phyloP scores from a whole-genome alignment of 2,888 invertebrate species.

The Sycophila texana region DNA sequence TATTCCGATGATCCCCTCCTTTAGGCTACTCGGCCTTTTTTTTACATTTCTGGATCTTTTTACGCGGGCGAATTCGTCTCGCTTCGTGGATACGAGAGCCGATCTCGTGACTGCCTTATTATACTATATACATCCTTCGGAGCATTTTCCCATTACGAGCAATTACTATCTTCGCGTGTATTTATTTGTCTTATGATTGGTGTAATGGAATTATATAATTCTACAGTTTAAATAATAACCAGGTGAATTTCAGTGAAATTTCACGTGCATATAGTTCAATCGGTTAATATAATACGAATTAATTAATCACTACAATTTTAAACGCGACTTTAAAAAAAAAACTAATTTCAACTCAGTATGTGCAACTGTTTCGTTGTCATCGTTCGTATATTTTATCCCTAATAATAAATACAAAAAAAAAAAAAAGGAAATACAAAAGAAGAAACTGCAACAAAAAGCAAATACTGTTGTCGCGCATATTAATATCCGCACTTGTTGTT shows the following conservation, averaged over 20 bases:
- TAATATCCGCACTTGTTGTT: slow-evolving; percentile 20
- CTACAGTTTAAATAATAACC: slow-evolving; percentile 14
- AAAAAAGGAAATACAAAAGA: background rate
- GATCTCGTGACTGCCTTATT: slow-evolving; percentile 44
- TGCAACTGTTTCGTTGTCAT: no score
- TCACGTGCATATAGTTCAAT: no score
- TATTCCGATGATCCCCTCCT: slow-evolving; percentile 12
- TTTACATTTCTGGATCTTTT: slow-evolving; percentile 51
- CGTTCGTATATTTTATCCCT: no score
- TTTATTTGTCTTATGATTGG: slow-evolving; percentile 30
- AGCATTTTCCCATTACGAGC: slow-evolving; percentile 40
- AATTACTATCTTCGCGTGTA: slow-evolving; percentile 39
- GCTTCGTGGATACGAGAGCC: slow-evolving; percentile 25
- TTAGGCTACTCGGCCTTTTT: slow-evolving; percentile 2
- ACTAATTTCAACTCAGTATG: no score
- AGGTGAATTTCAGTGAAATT: no score
- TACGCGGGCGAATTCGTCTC: slow-evolving; percentile 40
- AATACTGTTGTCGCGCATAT: slow-evolving; percentile 30
- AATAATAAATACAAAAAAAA: no score
- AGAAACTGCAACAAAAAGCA: background rate
- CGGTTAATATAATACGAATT: no score
- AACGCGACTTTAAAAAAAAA: no score
- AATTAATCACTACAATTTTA: no score
- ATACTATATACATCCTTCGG: slow-evolving; percentile 34
- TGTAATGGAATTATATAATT: slow-evolving; percentile 51